Percentiles rank a stretch among this genome's conserved stretches.
phyloP scores from a whole-genome alignment of 92 coral and sea anemone species.

The Phenganax subtilis region DNA sequence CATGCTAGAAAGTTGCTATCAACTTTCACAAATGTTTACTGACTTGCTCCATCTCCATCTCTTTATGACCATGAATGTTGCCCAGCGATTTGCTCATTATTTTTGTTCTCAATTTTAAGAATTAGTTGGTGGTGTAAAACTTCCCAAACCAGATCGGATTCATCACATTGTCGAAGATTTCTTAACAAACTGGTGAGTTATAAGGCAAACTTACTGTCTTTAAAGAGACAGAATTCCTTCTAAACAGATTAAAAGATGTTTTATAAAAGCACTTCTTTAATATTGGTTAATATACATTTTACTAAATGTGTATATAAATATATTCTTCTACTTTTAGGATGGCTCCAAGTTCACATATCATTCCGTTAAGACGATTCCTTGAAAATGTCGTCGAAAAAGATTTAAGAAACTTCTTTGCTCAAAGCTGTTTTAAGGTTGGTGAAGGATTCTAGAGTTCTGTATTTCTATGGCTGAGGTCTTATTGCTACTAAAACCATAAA shows the following conservation, averaged over 20 bases:
- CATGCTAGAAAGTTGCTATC: too few relatives aligned
- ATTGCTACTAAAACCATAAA: too few relatives aligned
- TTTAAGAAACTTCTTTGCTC: conserved; percentile 84
- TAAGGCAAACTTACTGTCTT: background rate
- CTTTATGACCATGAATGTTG: background rate
- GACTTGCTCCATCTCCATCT: background rate
- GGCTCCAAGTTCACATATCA: conserved; percentile 78
- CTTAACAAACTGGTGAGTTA: conserved; percentile 69
- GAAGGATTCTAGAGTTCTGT: too few relatives aligned
- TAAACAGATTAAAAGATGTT: background rate
- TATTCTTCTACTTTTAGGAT: conserved; percentile 52
- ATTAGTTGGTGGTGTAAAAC: conserved; percentile 34
- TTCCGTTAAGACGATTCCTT: conserved; percentile 85
- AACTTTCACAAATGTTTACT: too few relatives aligned
- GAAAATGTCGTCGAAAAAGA: conserved; percentile 71
- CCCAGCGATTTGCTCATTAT: too few relatives aligned
- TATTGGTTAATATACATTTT: background rate
- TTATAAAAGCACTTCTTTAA: background rate
- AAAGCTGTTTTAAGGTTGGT: conserved; percentile 84
- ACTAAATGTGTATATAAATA: background rate
- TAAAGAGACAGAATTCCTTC: background rate
- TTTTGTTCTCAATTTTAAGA: conserved; percentile 7
- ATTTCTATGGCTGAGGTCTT: too few relatives aligned
- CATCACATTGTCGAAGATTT: conserved; percentile 97
- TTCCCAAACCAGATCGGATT: conserved; percentile 88